Evolutionary conservation across 2,888 invertebrate genomes (phyloP).

Genomic region (Adelphocoris suturalis): DNA sequence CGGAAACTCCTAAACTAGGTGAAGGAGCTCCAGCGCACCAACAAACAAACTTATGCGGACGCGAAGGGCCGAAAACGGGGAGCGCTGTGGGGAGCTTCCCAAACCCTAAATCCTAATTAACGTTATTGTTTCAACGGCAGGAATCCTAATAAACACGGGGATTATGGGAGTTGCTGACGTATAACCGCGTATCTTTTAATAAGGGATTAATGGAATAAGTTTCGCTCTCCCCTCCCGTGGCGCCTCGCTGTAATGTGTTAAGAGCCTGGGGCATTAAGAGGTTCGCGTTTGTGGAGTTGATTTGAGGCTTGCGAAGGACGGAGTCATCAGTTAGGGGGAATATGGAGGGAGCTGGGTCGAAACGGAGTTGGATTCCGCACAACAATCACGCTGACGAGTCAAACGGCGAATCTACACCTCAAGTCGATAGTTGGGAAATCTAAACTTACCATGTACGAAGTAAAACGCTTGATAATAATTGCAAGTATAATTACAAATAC

Average conservation of each 20-base stretch:
- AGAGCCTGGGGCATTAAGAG: neutral
- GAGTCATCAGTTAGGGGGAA: no score
- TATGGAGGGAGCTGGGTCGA: no score
- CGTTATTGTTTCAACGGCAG: slow-evolving; percentile 38
- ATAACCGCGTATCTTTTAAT: slow-evolving; percentile 40
- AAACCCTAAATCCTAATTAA: slow-evolving; percentile 35
- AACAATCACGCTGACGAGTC: no score
- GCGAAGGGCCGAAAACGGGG: neutral
- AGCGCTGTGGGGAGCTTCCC: neutral
- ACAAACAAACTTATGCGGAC: neutral
- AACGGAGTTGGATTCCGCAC: no score
- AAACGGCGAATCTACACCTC: no score
- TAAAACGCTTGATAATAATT: no score
- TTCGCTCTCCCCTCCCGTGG: neutral
- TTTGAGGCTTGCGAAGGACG: neutral
- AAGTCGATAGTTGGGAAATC: no score
- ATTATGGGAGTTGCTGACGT: slow-evolving; percentile 41
- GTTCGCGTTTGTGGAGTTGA: neutral
- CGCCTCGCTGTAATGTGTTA: neutral
- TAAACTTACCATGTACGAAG: no score
- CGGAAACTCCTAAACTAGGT: slow-evolving; percentile 44
- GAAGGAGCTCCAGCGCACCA: neutral
- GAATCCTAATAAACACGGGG: slow-evolving; percentile 21
- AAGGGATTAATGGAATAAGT: slow-evolving; percentile 38
- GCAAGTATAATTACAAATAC: no score